Percentiles rank a stretch among this genome's conserved stretches.
Evolutionary conservation across 2,888 invertebrate species (phyloP).

Genomic region (Callyntrura guangdongensis): DNA sequence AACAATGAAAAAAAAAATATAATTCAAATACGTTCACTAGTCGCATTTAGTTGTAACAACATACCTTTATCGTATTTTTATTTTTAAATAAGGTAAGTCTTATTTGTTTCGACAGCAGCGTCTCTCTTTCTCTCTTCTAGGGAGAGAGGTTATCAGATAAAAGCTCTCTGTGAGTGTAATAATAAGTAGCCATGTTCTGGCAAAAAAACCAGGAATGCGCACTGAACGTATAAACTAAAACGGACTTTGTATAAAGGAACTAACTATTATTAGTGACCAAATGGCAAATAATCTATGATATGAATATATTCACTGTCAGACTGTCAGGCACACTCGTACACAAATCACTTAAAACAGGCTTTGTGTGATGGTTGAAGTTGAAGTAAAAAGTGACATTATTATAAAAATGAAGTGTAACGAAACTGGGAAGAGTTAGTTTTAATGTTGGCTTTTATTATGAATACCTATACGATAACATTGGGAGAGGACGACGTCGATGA

Average conservation of each 20-base stretch:
- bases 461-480: no score
- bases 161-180: slow-evolving; percentile 31
- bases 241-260: slow-evolving; percentile 15
- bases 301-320: neutral
- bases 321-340: neutral
- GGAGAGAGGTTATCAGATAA: slow-evolving; percentile 47
- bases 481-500: neutral
- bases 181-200: neutral
- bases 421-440: no score
- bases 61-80: neutral
- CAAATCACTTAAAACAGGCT: neutral
- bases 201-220: slow-evolving; percentile 36
- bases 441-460: neutral
- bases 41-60: neutral
- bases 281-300: slow-evolving; percentile 20
- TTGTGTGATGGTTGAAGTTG: neutral
- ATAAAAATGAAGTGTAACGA: no score
- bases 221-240: neutral
- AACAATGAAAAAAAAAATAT: neutral
- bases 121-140: neutral
- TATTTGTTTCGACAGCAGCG: neutral
- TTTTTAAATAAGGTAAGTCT: neutral
- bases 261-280: slow-evolving; percentile 23
- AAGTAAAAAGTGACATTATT: no score
- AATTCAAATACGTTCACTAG: neutral